A percentile compares a stretch with the other conserved stretches of the same genome.
These are phyloP conservation scores for Alces alces DNA, from an alignment of 2,113 vertebrate genomes.

Conservation along the genomic window DNA sequence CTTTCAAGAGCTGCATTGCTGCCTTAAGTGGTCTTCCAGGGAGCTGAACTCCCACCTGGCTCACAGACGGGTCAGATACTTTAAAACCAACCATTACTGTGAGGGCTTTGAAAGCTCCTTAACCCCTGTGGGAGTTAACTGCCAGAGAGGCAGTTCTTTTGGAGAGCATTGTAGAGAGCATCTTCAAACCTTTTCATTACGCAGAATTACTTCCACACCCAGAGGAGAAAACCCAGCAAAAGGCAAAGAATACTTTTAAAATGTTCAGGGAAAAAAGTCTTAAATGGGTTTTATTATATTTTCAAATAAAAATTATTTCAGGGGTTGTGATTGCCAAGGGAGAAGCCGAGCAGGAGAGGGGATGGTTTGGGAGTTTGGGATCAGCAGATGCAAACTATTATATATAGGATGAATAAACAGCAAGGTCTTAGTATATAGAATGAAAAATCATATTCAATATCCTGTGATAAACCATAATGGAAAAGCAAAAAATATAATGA, in stretches of 20 bases:
- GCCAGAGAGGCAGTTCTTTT: not conserved
- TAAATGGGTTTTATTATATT: not conserved
- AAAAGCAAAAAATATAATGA: not conserved
- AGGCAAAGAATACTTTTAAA: not conserved
- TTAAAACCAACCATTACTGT: not conserved
- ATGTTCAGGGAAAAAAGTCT: not conserved
- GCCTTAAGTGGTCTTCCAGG: not conserved
- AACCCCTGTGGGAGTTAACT: not conserved
- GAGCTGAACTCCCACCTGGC: not conserved
- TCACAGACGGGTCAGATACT: conserved; percentile 34
- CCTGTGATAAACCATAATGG: not conserved
- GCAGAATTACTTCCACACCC: not conserved
- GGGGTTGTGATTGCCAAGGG: not conserved
- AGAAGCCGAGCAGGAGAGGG: not conserved
- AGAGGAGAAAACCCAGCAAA: not conserved
- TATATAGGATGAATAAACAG: not conserved
- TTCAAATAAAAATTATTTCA: not conserved
- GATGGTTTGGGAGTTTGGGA: not conserved
- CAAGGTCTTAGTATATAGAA: not conserved
- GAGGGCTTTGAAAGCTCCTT: conserved; percentile 26
- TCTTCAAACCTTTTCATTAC: conserved; percentile 15
- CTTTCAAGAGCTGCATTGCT: not conserved
- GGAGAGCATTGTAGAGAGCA: not conserved
- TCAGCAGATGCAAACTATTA: not conserved
- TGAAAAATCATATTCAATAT: not conserved